A percentile compares a stretch with the other conserved stretches of the same genome.
Conservation (phyloP, 2,888 invertebrate species). For the Glyphotaelius pellucidus region DNA sequence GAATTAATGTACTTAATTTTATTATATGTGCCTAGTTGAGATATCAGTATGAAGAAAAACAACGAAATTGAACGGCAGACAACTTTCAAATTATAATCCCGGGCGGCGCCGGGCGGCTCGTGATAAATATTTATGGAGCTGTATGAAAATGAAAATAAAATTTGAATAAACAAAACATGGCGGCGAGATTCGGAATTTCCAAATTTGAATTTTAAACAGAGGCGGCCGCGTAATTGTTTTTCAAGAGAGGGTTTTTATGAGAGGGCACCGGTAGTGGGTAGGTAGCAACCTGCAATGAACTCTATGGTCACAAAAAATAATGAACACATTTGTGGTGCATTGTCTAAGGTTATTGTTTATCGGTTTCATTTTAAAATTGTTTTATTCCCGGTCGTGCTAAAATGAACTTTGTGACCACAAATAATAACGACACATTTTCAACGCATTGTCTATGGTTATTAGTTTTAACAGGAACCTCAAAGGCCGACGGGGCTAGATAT, state of each 20-base stretch:
- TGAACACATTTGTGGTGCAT: neutral
- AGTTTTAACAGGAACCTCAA: too few relatives aligned
- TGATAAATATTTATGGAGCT: neutral
- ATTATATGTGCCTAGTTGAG: neutral
- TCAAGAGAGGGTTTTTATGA: neutral
- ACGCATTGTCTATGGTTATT: too few relatives aligned
- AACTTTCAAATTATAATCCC: neutral
- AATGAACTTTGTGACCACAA: too few relatives aligned
- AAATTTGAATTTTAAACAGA: constrained; percentile 2
- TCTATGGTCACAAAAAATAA: neutral
- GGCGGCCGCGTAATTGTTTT: neutral
- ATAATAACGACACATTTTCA: too few relatives aligned
- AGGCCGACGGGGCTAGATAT: too few relatives aligned
- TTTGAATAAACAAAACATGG: constrained; percentile 2
- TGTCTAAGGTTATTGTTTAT: neutral
- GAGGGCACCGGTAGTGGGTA: neutral
- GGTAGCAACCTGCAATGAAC: neutral
- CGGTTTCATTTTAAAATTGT: neutral
- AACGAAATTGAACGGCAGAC: neutral
- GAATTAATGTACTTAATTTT: too few relatives aligned
- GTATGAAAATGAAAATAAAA: constrained; percentile 2
- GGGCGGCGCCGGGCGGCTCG: neutral
- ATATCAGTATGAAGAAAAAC: neutral
- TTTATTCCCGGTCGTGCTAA: too few relatives aligned
- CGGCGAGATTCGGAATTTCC: neutral